phyloP scores from a whole-genome alignment of 2,888 invertebrate species.

The Sepioteuthis lessoniana region DNA sequence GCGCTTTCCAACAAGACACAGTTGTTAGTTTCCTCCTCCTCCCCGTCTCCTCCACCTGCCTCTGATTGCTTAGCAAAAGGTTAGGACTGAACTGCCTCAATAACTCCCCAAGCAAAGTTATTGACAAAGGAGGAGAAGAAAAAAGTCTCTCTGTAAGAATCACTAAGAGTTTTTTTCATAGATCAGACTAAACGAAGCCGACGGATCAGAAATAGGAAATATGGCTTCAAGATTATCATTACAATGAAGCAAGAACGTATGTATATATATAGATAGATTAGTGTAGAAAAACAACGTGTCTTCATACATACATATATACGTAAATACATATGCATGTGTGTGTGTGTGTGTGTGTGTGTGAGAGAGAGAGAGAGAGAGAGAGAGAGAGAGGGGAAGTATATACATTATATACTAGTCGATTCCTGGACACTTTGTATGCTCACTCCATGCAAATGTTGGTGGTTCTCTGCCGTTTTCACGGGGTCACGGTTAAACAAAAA shows the following conservation, averaged over 20 bases:
- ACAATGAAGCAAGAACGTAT: background rate
- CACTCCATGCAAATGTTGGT: too few species aligned
- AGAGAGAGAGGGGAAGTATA: too few species aligned
- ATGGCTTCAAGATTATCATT: background rate
- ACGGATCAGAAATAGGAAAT: background rate
- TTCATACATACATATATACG: background rate
- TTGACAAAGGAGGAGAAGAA: background rate
- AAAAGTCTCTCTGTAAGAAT: background rate
- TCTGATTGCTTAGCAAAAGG: background rate
- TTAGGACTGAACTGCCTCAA: background rate
- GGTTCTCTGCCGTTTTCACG: too few species aligned
- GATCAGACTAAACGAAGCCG: background rate
- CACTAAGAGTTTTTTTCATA: background rate
- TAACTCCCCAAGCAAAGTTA: constrained; percentile 14
- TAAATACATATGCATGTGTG: background rate
- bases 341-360: too few species aligned
- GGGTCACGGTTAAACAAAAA: too few species aligned
- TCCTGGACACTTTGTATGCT: too few species aligned
- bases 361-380: too few species aligned
- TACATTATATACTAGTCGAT: too few species aligned
- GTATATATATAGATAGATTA: too few species aligned
- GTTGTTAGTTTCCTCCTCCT: background rate
- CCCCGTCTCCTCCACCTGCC: background rate
- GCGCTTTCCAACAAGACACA: background rate
- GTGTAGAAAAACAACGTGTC: background rate